A percentile compares a stretch with the other conserved stretches of the same genome.
phyloP scores from a whole-genome alignment of 2,888 invertebrate genomes.

The Charanyca ferruginea region DNA sequence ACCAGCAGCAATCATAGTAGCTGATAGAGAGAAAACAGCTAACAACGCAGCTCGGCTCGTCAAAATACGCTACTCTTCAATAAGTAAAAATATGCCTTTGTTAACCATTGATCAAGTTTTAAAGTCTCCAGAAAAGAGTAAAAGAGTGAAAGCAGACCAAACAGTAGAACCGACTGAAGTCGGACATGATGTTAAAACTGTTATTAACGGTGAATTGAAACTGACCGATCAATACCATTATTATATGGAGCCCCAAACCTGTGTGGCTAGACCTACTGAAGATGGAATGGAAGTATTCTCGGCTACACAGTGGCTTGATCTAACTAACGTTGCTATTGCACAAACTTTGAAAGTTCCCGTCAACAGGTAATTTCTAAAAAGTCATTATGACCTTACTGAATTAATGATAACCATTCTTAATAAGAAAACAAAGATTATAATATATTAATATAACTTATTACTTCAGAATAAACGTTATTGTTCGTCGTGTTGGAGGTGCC shows the following conservation, averaged over 20 bases:
- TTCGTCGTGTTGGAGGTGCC: conserved; percentile 79
- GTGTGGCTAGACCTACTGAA: conserved; percentile 92
- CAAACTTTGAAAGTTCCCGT: conserved; percentile 88
- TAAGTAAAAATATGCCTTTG: conserved; percentile 73
- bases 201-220: conserved; percentile 88
- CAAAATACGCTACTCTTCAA: conserved; percentile 87
- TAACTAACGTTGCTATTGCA: conserved; percentile 89
- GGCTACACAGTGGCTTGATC: conserved; percentile 92
- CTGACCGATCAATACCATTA: conserved; percentile 93
- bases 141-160: conserved; percentile 56
- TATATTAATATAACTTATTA: background rate
- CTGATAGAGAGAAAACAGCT: conserved; percentile 89
- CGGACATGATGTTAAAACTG: conserved; percentile 81
- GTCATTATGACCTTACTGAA: background rate
- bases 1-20: conserved; percentile 89
- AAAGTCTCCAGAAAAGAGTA: conserved; percentile 69
- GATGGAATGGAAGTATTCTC: conserved; percentile 93
- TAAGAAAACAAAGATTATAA: background rate
- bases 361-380: conserved; percentile 88
- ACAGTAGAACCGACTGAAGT: conserved; percentile 69
- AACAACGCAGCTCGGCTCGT: conserved; percentile 90
- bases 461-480: conserved; percentile 92
- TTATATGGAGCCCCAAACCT: conserved; percentile 93
- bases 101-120: conserved; percentile 70
- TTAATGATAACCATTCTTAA: too few species aligned